Base-by-base conservation (phyloP, 2,113 vertebrate species). In the Pollachius pollachius region DNA sequence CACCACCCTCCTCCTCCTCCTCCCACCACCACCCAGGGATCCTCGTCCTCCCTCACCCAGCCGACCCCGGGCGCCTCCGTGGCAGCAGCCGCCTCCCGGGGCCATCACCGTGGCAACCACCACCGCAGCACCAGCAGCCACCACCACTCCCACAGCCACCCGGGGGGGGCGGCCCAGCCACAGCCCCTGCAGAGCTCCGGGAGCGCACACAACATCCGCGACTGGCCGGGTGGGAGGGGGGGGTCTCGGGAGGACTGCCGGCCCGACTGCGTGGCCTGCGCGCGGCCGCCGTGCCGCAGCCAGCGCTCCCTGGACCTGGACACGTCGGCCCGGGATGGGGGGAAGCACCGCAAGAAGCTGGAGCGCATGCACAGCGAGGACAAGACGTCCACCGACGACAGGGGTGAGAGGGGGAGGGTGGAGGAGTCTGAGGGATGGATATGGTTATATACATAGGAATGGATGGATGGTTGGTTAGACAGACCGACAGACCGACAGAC, bases 281-380 rank as follows among this genome's bases (percentile, higher is more conserved):
- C 90, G 67, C 92, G 90, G 6, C 91, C 92, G 23, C 90, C 92
- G 0, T 90, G 89, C 73, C 89, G 92, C 52, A 93, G 94, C 65
- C 95, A 95, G 71, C 93, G 90, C 17, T 94, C 94, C 52, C 92
- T 96, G 3, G 95, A 96, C 74, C 84, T 95, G 71, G 96, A 97
- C 16, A 94, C 92, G 21, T 91, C 93, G 0, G 90, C 91, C 0
- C 75, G 87, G 0, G 93, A 95, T 64, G 69, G 84, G 0, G 85
- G 91, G 2, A 91, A 92, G 77, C 93, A 90, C 21, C 91, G 91
- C 69, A 97, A 95, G 72, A 96, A 96, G 84, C 93, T 98, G 83
- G 95, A 95, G 91, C 92, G 97, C 89, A 95, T 96, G 94, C 94
- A 94, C 79, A 99, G 97, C 1, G 93, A 98, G 0, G 97, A 99